Evolutionary conservation across 2,888 invertebrate species (phyloP).

Genomic region (Pasiphila rectangulata): DNA sequence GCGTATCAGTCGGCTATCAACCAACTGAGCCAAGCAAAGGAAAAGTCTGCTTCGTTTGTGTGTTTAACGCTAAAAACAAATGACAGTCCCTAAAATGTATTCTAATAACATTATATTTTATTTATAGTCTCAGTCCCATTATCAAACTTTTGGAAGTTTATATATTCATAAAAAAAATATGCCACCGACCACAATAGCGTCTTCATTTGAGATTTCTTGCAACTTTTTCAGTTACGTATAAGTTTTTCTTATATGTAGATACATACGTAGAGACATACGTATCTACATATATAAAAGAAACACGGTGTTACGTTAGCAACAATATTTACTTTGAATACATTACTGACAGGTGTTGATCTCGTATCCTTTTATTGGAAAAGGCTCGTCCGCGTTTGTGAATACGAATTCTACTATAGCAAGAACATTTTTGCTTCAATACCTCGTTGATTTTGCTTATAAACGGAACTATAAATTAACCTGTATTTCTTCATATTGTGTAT

Average conservation of each 20-base stretch:
- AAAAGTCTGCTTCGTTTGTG: too few relatives aligned
- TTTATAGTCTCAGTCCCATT: too few relatives aligned
- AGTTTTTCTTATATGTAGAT: too few relatives aligned
- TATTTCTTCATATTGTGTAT: too few relatives aligned
- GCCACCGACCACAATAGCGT: too few relatives aligned
- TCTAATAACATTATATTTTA: too few relatives aligned
- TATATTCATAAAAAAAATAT: background rate
- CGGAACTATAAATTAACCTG: background rate
- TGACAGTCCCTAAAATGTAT: too few relatives aligned
- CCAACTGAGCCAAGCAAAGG: too few relatives aligned
- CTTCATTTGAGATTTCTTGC: background rate
- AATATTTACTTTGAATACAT: slow-evolving; percentile 62
- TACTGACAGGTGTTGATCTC: slow-evolving; percentile 62
- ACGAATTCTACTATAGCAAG: slow-evolving; percentile 49
- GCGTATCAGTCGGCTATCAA: too few relatives aligned
- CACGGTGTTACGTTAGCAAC: slow-evolving; percentile 43
- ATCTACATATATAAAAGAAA: background rate
- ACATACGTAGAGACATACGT: too few relatives aligned
- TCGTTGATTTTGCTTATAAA: background rate
- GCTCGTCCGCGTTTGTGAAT: slow-evolving; percentile 45
- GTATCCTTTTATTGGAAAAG: slow-evolving; percentile 53
- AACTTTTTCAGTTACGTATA: background rate
- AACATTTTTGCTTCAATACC: slow-evolving; percentile 15
- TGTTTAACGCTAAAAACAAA: too few relatives aligned
- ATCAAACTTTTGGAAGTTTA: too few relatives aligned